These are phyloP conservation scores for Brachionus calyciflorus DNA, from an alignment of 1,140 invertebrate genomes.

Conservation along the genomic window DNA sequence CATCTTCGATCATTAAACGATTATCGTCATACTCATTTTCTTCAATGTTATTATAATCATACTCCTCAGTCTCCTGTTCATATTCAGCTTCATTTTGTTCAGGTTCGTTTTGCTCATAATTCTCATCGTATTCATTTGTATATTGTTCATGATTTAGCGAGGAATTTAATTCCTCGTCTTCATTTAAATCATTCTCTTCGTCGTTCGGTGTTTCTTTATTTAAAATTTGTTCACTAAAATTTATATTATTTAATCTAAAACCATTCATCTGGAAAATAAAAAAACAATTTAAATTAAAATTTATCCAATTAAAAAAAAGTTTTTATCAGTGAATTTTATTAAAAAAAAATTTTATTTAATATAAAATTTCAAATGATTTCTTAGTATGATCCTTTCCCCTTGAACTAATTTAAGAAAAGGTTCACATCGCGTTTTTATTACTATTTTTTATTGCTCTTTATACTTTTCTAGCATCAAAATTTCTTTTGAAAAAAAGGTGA, in stretches of 20 bases:
- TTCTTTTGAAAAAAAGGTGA: no score
- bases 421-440: no score
- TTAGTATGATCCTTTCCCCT: no score
- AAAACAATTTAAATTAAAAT: not conserved
- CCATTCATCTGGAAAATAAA: constrained; percentile 13
- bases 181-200: constrained; percentile 1
- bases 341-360: no score
- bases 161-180: constrained; percentile 12
- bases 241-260: constrained; percentile 31
- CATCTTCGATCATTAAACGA: not conserved
- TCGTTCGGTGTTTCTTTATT: not conserved
- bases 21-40: not conserved
- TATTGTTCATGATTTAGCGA: not conserved
- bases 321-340: no score
- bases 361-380: no score
- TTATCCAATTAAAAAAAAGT: not conserved
- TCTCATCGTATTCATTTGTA: constrained; percentile 11
- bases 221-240: not conserved
- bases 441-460: no score
- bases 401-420: no score
- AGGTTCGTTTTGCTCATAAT: not conserved
- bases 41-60: not conserved
- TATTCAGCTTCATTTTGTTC: not conserved
- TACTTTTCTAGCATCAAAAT: no score
- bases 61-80: no score